Evolutionary conservation across 2,113 vertebrate genomes (phyloP).

Genomic region (Nibea albiflora): DNA sequence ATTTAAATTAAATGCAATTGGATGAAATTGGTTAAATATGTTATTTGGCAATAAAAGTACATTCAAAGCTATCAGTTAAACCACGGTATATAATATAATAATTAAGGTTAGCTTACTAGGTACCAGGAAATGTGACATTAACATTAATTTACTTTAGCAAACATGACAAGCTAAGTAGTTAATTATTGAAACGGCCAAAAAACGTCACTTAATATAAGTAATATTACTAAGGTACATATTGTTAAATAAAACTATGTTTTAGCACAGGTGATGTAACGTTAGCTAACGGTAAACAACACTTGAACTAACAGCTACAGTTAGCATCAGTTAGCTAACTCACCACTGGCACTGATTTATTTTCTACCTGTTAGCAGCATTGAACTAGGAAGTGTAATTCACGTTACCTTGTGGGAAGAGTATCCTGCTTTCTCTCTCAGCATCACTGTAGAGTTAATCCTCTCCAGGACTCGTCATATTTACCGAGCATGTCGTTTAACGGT

Average conservation of each 20-base stretch:
- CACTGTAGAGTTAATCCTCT: neutral
- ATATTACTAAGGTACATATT: neutral
- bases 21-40: too few species aligned
- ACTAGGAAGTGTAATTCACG: neutral
- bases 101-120: neutral
- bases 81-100: too few species aligned
- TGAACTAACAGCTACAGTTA: neutral
- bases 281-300: neutral
- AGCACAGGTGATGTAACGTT: neutral
- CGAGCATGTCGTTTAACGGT: neutral
- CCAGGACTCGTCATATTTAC: neutral
- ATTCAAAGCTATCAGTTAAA: too few species aligned
- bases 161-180: neutral
- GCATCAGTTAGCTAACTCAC: too few species aligned
- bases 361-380: neutral
- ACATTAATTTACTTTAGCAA: neutral
- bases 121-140: neutral
- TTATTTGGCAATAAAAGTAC: too few species aligned
- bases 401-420: constrained; percentile 17
- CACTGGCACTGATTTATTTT: too few species aligned
- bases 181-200: neutral
- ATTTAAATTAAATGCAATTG: too few species aligned
- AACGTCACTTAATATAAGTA: neutral
- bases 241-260: neutral
- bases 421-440: neutral